Conservation (phyloP, 2,888 invertebrate genomes). For the Hirudinaria manillensis region DNA sequence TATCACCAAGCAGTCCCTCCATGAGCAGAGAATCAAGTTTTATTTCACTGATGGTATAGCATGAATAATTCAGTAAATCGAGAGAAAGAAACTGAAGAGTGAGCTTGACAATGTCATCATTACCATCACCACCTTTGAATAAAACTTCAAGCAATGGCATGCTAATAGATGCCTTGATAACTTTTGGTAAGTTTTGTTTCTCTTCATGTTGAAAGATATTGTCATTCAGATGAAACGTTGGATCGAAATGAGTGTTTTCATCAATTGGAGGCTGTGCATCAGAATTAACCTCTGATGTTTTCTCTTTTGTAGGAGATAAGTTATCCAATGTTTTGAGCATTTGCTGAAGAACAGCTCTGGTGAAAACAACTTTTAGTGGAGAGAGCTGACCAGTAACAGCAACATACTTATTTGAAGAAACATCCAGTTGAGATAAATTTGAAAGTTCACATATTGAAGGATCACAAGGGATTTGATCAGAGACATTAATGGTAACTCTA, state of each 20-base stretch:
- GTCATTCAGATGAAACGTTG: not conserved
- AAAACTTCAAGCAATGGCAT: slow-evolving; percentile 12
- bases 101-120: slow-evolving; percentile 1
- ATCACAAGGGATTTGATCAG: not conserved
- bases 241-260: no score
- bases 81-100: slow-evolving; percentile 6
- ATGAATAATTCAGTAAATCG: slow-evolving; percentile 10
- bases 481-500: slow-evolving; percentile 5
- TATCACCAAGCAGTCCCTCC: not conserved
- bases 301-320: slow-evolving; percentile 40
- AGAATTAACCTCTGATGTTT: not conserved
- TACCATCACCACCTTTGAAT: not conserved
- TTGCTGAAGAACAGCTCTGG: slow-evolving; percentile 82
- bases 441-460: not conserved
- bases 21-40: slow-evolving; percentile 16
- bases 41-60: not conserved
- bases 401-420: slow-evolving; percentile 62
- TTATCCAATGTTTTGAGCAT: slow-evolving; percentile 60
- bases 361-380: slow-evolving; percentile 75
- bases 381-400: slow-evolving; percentile 71
- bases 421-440: not conserved
- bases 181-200: not conserved
- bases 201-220: not conserved
- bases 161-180: not conserved
- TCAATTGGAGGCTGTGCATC: not conserved